Base-by-base conservation (phyloP, 1,140 invertebrate genomes). In the Zelostemma sp. region DNA sequence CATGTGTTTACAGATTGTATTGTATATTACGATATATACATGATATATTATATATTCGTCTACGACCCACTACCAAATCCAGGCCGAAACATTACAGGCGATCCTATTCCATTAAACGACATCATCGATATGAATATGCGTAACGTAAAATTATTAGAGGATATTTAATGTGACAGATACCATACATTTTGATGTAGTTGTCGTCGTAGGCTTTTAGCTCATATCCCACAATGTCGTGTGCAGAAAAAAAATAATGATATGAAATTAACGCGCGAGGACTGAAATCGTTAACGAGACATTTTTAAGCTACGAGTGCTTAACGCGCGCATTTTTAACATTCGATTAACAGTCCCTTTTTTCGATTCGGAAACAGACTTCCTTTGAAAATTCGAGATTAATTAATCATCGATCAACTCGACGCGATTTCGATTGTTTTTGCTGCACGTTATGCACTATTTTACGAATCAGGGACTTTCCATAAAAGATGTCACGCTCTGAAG, bases 1-100 rank as follows among this genome's bases (percentile, higher is more conserved):
- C 69, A 57, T 56, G 63, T 68, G 64, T 72, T 67, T 67, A 72
- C 63, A 72, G 69, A 72, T 72, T 72, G 69, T 72, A 72, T 72
- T 55, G 67, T 72, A 67, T 64, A 67, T 72, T 72, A 66, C 58
- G 68, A 67, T 67, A 67, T 72, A 67, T 64, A 72, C 60, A 60
- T 60, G 58, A 49, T 49, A 31, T 61, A 65, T 66, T 63, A 72
- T 48, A 50, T 72, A 67, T 72, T 62, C 68, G 68, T 71, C 68
- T 71, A 63, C 68, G 63, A 71, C 68, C 66, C 63, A 71, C 58
- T 71, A 71, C 68, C 59, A 71, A 28, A 71, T 66, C 68, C 63
- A 66, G 59, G 63, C 68, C 68, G 68, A 67, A 67, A 55, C 60
- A 72, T 72, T 72, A 67, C 60, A 67, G 63, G 68, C 63, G 68